Base-by-base conservation (phyloP, 2,888 invertebrate species). In the Catocala nupta region DNA sequence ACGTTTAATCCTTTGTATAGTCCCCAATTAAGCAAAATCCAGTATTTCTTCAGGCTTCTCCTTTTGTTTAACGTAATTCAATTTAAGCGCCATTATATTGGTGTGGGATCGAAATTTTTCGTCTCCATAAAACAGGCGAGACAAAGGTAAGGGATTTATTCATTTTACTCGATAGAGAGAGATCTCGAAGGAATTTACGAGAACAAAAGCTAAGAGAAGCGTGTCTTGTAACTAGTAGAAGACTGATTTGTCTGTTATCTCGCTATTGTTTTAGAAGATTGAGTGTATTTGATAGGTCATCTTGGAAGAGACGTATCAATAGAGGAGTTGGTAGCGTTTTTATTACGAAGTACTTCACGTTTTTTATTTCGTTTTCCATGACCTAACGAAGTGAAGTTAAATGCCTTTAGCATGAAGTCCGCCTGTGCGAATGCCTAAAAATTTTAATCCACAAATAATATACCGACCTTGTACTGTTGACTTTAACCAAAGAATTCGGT, bases 61-160 rank as follows among this genome's bases (percentile, higher is more conserved):
- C 63, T 64, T 63, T 74, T 66, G 75, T 70, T 62, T 54, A 39
- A 53, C 5, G 52, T 59, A 71, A 75, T 75, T 47, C 63, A 60
- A 64, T 72, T 72, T 59, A 51, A 63, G 59, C 60, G 62, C 50
- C 61, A 67, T 63, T 63, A 65, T 68, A 71, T 68, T 57, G 65
- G 59, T 55, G 52, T 59, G 53, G 52, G 55, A 63, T 36, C 34
- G 62, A 59, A 45, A 70, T 74, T 73, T 77, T 64, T 63, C 59
- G 59, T 51, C 55, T 64, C 42, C 44, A 63, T 75, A 75, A 77
- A 74, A 58, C 51, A 67, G 77, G 55, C 55, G 55, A 68, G 72
- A 74, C 78, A 74, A 78, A 68, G 75, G 52, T 65, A 51, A 11
- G 55, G 53, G 53, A 59, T 78, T 78, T 72, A 71, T 71, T 74